phyloP scores from a whole-genome alignment of 2,113 vertebrate genomes.

The Cavia aperea region DNA sequence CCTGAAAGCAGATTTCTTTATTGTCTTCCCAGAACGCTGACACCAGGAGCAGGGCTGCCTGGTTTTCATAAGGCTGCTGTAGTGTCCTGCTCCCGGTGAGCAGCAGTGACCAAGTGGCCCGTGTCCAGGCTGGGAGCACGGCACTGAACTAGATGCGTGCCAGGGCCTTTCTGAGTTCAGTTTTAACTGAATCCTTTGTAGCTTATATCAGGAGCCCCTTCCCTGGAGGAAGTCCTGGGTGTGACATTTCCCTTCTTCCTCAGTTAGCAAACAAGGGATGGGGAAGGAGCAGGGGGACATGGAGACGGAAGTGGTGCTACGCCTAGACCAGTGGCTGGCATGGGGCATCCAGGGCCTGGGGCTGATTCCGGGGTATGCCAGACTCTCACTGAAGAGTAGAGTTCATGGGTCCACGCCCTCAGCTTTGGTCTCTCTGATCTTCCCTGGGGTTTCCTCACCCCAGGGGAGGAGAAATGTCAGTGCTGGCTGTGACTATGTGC shows the following conservation, averaged over 20 bases:
- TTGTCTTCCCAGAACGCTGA: neutral
- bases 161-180: neutral
- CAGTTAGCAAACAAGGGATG: neutral
- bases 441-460: neutral
- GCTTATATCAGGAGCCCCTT: neutral
- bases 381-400: neutral
- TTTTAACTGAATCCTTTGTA: slow-evolving; percentile 25
- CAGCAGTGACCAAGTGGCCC: neutral
- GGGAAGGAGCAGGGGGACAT: neutral
- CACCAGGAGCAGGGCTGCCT: neutral
- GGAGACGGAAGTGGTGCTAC: neutral
- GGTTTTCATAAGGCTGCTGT: neutral
- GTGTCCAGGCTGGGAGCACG: neutral
- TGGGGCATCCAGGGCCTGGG: too few species aligned
- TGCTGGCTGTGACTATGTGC: rapidly evolving
- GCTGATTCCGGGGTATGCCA: neutral
- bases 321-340: neutral
- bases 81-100: neutral
- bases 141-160: neutral
- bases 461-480: neutral
- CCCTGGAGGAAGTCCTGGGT: slow-evolving; percentile 27
- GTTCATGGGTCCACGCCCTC: neutral
- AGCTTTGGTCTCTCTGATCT: neutral
- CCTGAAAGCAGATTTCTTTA: neutral
- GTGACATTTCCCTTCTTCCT: neutral